phyloP scores from a whole-genome alignment of 1,140 invertebrate genomes.

The Drosophila arawakana region DNA sequence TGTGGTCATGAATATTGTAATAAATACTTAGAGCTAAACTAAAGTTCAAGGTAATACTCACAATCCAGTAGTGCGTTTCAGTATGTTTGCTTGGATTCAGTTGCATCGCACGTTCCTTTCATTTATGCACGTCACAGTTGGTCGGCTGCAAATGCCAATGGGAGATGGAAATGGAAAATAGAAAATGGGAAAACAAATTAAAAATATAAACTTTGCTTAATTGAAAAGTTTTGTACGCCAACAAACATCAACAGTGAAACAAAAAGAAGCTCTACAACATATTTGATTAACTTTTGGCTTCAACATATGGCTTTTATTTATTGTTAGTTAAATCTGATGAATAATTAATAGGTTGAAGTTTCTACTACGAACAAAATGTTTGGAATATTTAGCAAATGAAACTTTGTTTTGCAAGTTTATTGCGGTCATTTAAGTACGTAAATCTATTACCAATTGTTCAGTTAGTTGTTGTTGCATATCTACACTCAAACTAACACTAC shows the following conservation, averaged over 20 bases:
- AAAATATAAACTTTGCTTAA: slow-evolving; percentile 32
- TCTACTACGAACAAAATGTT: no score
- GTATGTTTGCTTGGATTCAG: slow-evolving; percentile 81
- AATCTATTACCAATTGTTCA: no score
- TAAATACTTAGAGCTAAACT: slow-evolving; percentile 19
- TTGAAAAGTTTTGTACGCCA: slow-evolving; percentile 3
- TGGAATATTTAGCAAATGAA: no score
- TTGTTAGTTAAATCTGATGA: neutral
- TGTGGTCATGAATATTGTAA: slow-evolving; percentile 40
- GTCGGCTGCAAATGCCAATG: slow-evolving; percentile 38
- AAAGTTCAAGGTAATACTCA: slow-evolving; percentile 75
- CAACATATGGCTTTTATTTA: neutral
- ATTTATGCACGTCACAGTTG: slow-evolving; percentile 78
- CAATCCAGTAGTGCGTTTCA: slow-evolving; percentile 84
- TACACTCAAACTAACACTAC: no score
- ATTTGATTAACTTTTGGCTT: slow-evolving; percentile 7
- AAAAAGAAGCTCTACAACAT: slow-evolving; percentile 13
- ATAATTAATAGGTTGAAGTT: neutral
- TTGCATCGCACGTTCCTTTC: slow-evolving; percentile 83
- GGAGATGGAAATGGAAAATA: slow-evolving; percentile 28
- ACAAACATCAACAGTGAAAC: slow-evolving; percentile 1
- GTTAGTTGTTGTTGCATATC: no score
- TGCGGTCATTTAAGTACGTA: neutral
- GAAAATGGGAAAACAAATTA: slow-evolving; percentile 5
- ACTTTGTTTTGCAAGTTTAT: no score